Evolutionary conservation across 1,140 invertebrate genomes (phyloP).

Genomic region (Conus betulinus): DNA sequence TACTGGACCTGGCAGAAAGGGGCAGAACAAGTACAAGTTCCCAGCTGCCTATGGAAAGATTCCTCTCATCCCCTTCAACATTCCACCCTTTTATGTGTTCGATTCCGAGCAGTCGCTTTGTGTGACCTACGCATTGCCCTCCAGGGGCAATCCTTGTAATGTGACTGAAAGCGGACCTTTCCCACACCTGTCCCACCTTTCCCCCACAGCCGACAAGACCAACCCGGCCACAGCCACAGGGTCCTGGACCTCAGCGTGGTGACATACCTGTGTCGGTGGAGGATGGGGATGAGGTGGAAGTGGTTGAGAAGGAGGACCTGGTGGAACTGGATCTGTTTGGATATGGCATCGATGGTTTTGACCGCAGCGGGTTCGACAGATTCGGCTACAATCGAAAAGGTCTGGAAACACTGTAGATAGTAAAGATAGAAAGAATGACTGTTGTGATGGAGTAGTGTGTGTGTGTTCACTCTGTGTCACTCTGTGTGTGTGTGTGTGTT

Average conservation of each 20-base stretch:
- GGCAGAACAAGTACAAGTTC: conserved; percentile 67
- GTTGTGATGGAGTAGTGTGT: neutral
- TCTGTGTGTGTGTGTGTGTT: neutral
- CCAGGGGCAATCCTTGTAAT: conserved; percentile 58
- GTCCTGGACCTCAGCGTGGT: conserved; percentile 39
- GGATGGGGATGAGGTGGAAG: conserved; percentile 23
- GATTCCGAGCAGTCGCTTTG: conserved; percentile 66
- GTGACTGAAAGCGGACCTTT: conserved; percentile 20
- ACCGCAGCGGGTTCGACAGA: conserved; percentile 55
- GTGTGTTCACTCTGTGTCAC: too few relatives aligned
- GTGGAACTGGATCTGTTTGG: conserved; percentile 49
- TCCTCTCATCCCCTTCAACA: conserved; percentile 71
- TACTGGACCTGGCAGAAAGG: conserved; percentile 71
- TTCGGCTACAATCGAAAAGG: conserved; percentile 59
- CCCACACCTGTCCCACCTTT: neutral
- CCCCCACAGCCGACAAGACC: neutral
- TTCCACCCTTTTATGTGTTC: conserved; percentile 63
- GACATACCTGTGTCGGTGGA: conserved; percentile 43
- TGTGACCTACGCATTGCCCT: conserved; percentile 53
- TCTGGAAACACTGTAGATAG: conserved; percentile 30
- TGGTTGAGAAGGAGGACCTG: conserved; percentile 36
- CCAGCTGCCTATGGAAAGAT: conserved; percentile 67
- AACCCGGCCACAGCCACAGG: neutral
- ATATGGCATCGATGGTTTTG: conserved; percentile 55
- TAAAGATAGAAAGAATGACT: neutral